Percentiles rank a stretch among this genome's conserved stretches.
Conservation (phyloP, 2,797 vertebrate genomes). For the Gallinago nigripennis region DNA sequence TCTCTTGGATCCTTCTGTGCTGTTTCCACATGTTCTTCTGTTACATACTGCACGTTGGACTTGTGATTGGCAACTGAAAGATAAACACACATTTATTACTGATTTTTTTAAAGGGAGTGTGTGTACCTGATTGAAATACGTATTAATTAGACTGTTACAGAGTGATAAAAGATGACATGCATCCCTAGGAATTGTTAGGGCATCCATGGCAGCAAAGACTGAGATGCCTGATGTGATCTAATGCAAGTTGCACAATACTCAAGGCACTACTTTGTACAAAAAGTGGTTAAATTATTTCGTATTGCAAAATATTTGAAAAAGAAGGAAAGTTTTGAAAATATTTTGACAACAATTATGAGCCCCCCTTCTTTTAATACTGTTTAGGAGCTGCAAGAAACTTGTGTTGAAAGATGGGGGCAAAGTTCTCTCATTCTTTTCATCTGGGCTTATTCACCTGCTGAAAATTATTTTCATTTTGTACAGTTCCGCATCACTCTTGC, state of each 20-base stretch:
- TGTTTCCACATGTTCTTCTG: neutral
- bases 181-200: neutral
- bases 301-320: neutral
- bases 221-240: neutral
- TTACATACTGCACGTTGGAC: conserved; percentile 40
- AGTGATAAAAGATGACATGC: neutral
- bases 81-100: neutral
- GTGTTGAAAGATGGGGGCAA: neutral
- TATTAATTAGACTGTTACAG: neutral
- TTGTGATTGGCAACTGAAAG: conserved; percentile 55
- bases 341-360: neutral
- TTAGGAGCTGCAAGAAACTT: neutral
- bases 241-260: neutral
- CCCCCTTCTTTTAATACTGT: neutral
- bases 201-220: neutral
- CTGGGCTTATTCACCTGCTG: neutral
- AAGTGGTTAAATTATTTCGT: neutral
- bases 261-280: neutral
- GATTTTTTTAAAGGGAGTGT: neutral
- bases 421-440: neutral
- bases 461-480: neutral
- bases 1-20: neutral
- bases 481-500: neutral
- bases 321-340: neutral
- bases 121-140: neutral